Evolutionary conservation across 2,888 invertebrate genomes (phyloP).

Genomic region (Mystacides longicornis): DNA sequence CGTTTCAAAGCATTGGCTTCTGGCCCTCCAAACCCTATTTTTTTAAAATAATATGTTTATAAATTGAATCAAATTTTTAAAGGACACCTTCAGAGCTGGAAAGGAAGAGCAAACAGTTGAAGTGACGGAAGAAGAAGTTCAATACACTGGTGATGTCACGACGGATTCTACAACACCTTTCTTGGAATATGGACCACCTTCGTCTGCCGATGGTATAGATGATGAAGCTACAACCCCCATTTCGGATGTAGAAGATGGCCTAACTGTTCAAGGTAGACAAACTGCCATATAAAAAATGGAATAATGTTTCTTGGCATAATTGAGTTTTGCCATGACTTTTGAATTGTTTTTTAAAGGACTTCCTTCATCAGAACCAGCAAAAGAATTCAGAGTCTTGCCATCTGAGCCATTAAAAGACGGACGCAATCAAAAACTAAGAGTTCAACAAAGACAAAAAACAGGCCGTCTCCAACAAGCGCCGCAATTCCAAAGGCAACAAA

Average conservation of each 20-base stretch:
- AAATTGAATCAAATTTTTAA: too few relatives aligned
- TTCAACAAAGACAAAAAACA: slow-evolving; percentile 7
- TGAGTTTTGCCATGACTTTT: not conserved
- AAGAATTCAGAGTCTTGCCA: slow-evolving; percentile 22
- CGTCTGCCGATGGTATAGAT: slow-evolving; percentile 35
- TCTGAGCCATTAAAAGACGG: slow-evolving; percentile 13
- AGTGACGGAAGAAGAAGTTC: slow-evolving; percentile 23
- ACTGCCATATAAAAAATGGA: too few relatives aligned
- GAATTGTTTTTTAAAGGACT: slow-evolving; percentile 12
- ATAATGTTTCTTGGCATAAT: too few relatives aligned
- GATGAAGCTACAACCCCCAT: slow-evolving; percentile 15
- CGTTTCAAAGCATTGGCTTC: too few relatives aligned
- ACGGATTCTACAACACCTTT: slow-evolving; percentile 29
- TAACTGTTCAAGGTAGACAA: slow-evolving; percentile 21
- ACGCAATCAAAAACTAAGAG: slow-evolving; percentile 11
- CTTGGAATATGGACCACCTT: slow-evolving; percentile 44
- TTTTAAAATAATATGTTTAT: too few relatives aligned
- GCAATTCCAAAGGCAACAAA: slow-evolving; percentile 16
- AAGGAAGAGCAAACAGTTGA: slow-evolving; percentile 9
- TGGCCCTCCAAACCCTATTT: too few relatives aligned
- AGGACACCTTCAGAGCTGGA: not conserved
- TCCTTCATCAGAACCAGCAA: slow-evolving; percentile 19
- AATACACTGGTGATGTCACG: slow-evolving; percentile 22
- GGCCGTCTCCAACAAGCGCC: slow-evolving; percentile 8
- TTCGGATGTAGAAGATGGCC: slow-evolving; percentile 14